Evolutionary conservation across 2,797 vertebrate genomes (phyloP).

Genomic region (Dendrocincla tyrannina): DNA sequence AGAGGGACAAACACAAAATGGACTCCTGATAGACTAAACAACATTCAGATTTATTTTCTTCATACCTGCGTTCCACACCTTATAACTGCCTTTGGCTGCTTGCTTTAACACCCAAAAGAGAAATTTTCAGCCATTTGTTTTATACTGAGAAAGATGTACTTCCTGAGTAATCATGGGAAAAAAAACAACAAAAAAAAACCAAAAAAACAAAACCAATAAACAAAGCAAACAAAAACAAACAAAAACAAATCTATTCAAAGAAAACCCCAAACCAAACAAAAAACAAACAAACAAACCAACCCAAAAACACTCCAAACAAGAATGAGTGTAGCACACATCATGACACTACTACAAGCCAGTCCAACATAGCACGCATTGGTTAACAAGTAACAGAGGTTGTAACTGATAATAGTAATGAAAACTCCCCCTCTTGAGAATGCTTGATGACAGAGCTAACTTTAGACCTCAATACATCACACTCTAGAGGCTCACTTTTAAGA

Average conservation of each 20-base stretch:
- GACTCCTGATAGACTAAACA: not conserved
- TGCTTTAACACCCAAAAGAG: not conserved
- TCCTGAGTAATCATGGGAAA: not conserved
- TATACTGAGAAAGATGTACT: not conserved
- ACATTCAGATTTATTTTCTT: not conserved
- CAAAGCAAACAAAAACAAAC: not conserved
- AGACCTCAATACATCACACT: not conserved
- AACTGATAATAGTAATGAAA: conserved; percentile 16
- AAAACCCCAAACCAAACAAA: not conserved
- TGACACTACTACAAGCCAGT: not conserved
- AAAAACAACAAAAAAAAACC: not conserved
- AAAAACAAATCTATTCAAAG: not conserved
- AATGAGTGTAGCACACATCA: fast-evolving
- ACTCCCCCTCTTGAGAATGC: not conserved
- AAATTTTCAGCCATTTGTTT: not conserved
- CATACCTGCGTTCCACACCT: not conserved
- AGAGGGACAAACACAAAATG: not conserved
- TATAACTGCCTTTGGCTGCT: not conserved
- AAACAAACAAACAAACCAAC: too few species aligned
- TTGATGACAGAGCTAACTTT: not conserved
- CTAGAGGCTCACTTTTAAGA: not conserved
- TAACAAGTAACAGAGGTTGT: conserved; percentile 26
- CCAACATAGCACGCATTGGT: fast-evolving
- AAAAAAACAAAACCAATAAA: too few species aligned
- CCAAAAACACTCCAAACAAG: not conserved